Percentiles rank a stretch among this genome's conserved stretches.
Conservation (phyloP, 1,140 invertebrate genomes). For the Drosophila nikananu region DNA sequence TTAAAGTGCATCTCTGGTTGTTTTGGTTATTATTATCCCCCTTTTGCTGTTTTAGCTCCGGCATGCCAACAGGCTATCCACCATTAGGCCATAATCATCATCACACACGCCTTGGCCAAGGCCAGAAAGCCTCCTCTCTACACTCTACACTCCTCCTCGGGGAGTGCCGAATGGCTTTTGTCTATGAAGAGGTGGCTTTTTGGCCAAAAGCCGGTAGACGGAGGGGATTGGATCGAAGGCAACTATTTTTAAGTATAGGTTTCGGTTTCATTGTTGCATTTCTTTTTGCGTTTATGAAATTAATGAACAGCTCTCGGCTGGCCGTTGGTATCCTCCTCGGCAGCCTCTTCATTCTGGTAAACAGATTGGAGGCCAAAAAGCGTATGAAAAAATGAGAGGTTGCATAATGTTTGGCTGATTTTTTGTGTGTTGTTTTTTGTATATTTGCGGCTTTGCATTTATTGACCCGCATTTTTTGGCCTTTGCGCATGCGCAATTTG, state of each 20-base stretch:
- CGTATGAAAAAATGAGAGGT: constrained; percentile 36
- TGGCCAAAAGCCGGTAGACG: constrained; percentile 9
- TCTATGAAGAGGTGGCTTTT: constrained; percentile 59
- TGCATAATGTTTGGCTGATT: constrained; percentile 63
- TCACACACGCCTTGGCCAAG: constrained; percentile 78
- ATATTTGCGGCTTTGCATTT: constrained; percentile 51
- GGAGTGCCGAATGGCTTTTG: constrained; percentile 80
- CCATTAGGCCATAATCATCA: constrained; percentile 83
- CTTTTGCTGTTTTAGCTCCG: constrained; percentile 45
- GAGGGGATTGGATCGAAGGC: constrained; percentile 3
- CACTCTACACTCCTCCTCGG: constrained; percentile 24
- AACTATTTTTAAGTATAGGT: constrained; percentile 83
- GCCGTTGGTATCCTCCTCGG: constrained; percentile 32
- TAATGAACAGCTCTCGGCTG: constrained; percentile 72
- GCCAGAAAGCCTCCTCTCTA: constrained; percentile 33
- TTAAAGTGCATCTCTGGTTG: constrained; percentile 32
- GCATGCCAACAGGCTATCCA: constrained; percentile 79
- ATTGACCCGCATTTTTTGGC: constrained; percentile 76
- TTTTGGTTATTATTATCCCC: constrained; percentile 54
- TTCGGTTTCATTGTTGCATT: constrained; percentile 84
- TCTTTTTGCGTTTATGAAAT: constrained; percentile 82
- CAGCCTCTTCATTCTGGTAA: constrained; percentile 34
- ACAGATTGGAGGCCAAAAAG: constrained; percentile 39
- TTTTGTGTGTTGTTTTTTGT: background rate
- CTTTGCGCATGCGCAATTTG: constrained; percentile 56